Evolutionary conservation across 2,888 invertebrate species (phyloP).

Genomic region (Scotopteryx bipunctaria): DNA sequence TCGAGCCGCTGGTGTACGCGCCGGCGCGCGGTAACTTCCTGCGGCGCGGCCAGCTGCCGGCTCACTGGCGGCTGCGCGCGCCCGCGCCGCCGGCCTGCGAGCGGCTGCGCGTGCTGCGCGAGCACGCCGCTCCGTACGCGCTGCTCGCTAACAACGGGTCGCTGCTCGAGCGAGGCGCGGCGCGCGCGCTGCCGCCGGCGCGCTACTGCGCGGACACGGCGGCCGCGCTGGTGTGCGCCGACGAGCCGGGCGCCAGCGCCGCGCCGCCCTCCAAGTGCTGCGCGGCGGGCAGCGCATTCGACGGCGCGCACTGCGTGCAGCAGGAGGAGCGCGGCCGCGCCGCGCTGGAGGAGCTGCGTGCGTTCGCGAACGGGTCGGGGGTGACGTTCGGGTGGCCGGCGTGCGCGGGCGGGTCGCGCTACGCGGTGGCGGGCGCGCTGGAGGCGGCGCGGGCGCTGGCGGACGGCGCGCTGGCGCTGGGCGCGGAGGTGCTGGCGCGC

Average conservation of each 20-base stretch:
- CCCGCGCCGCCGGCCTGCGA: slow-evolving; percentile 64
- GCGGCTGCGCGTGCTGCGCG: slow-evolving; percentile 60
- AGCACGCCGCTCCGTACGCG: slow-evolving; percentile 72
- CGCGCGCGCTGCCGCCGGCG: slow-evolving; percentile 72
- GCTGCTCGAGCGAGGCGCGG: slow-evolving; percentile 77
- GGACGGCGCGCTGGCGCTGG: slow-evolving; percentile 82
- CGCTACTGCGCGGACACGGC: slow-evolving; percentile 88
- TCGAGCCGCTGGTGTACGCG: slow-evolving; percentile 85
- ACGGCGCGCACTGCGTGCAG: slow-evolving; percentile 77
- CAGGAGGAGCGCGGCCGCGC: slow-evolving; percentile 51
- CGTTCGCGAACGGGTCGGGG: slow-evolving; percentile 71
- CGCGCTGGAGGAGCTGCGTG: slow-evolving; percentile 62
- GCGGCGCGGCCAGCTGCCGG: slow-evolving; percentile 66
- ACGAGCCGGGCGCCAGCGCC: slow-evolving; percentile 47
- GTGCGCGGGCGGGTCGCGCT: slow-evolving; percentile 73
- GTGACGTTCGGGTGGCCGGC: slow-evolving; percentile 69
- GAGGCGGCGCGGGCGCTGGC: slow-evolving; percentile 53
- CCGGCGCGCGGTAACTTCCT: slow-evolving; percentile 68
- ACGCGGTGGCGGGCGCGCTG: slow-evolving; percentile 84
- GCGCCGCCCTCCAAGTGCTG: slow-evolving; percentile 87
- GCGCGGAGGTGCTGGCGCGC: slow-evolving; percentile 71
- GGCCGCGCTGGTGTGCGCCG: slow-evolving; percentile 85
- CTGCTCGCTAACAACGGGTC: slow-evolving; percentile 87
- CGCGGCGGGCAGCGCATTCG: slow-evolving; percentile 84
- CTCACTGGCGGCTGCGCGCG: slow-evolving; percentile 72